Percentiles rank a stretch among this genome's conserved stretches.
These are phyloP conservation scores for Pedetes capensis DNA, from an alignment of 2,113 vertebrate genomes.

Conservation along the genomic window DNA sequence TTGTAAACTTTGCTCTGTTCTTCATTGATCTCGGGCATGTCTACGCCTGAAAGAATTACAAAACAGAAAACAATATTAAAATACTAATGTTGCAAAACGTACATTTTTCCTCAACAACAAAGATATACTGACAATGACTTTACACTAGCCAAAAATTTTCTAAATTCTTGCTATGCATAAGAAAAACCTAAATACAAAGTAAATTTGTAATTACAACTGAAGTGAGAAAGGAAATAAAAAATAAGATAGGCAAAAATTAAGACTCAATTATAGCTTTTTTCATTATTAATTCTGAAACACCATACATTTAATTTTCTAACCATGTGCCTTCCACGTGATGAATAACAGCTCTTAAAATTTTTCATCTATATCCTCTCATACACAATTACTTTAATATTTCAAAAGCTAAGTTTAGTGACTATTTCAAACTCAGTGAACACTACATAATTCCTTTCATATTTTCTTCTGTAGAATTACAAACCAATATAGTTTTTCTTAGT, in stretches of 20 bases:
- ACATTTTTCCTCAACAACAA: neutral
- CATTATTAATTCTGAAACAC: slow-evolving; percentile 1
- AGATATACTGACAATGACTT: neutral
- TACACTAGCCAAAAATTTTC: neutral
- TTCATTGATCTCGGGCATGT: slow-evolving; percentile 92
- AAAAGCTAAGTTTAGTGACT: slow-evolving; percentile 25
- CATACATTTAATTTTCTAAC: neutral
- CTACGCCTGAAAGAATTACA: slow-evolving; percentile 85
- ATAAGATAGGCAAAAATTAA: neutral
- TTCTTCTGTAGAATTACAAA: slow-evolving; percentile 13
- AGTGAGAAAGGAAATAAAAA: neutral
- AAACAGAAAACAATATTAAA: slow-evolving; percentile 27
- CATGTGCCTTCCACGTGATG: neutral
- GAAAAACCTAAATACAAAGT: neutral
- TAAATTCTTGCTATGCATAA: neutral
- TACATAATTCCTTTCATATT: neutral
- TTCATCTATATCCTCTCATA: neutral
- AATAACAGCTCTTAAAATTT: neutral
- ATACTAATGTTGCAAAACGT: neutral
- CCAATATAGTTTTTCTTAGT: slow-evolving; percentile 1
- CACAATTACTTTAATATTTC: slow-evolving; percentile 17
- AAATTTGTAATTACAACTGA: slow-evolving; percentile 25
- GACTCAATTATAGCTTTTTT: neutral
- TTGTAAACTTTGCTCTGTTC: slow-evolving; percentile 91
- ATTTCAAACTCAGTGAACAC: neutral